Percentiles rank a stretch among this genome's conserved stretches.
Evolutionary conservation across 2,797 vertebrate genomes (phyloP).

Genomic region (Rhodeus uyekii): DNA sequence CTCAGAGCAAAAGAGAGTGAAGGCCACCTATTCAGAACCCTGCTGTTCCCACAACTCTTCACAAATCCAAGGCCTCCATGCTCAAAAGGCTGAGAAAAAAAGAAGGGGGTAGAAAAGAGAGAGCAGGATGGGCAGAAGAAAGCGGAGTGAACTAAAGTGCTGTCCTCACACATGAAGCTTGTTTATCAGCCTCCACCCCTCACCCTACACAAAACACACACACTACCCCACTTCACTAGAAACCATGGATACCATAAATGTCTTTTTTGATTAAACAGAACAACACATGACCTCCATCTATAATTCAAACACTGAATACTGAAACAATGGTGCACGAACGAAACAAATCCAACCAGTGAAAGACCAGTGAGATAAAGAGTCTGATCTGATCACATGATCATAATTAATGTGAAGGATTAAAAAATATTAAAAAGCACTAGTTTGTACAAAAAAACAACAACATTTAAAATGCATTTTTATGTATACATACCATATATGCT

Average conservation of each 20-base stretch:
- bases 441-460: background rate
- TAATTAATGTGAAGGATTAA: background rate
- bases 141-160: constrained; percentile 38
- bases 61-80: constrained; percentile 60
- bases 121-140: constrained; percentile 9
- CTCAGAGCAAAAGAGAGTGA: constrained; percentile 55
- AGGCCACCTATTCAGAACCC: constrained; percentile 74
- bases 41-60: constrained; percentile 75
- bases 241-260: constrained; percentile 57
- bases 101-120: constrained; percentile 21
- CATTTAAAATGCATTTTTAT: too few species aligned
- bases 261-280: constrained; percentile 38
- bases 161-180: constrained; percentile 53
- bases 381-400: background rate
- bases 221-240: constrained; percentile 42
- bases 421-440: too few species aligned
- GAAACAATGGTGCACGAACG: constrained; percentile 21
- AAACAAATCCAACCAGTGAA: background rate
- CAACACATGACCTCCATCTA: constrained; percentile 49
- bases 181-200: constrained; percentile 51
- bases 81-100: constrained; percentile 52
- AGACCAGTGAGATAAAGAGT: background rate
- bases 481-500: too few species aligned
- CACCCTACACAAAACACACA: constrained; percentile 23
- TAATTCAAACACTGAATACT: constrained; percentile 28